A percentile compares a stretch with the other conserved stretches of the same genome.
Evolutionary conservation across 2,113 vertebrate species (phyloP).

Genomic region (Pollachius pollachius): DNA sequence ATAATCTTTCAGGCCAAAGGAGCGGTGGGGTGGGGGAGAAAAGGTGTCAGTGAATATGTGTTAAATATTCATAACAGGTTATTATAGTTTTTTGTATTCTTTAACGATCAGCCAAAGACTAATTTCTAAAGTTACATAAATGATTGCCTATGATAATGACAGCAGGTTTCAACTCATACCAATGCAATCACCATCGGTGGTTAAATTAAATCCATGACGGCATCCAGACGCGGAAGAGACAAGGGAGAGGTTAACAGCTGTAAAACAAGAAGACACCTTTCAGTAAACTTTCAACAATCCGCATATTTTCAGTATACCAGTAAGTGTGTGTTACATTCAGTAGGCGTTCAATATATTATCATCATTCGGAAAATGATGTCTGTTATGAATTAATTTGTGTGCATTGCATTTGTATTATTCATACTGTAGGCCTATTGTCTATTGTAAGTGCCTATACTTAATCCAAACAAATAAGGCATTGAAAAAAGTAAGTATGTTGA

Average conservation of each 20-base stretch:
- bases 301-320: neutral
- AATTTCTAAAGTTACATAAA: neutral
- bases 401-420: too few relatives aligned
- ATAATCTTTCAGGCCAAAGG: neutral
- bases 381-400: too few relatives aligned
- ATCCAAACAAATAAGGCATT: too few relatives aligned
- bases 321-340: neutral
- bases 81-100: too few relatives aligned
- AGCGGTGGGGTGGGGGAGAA: neutral
- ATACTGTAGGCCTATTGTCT: too few relatives aligned
- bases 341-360: too few relatives aligned
- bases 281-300: neutral
- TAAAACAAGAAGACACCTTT: slow-evolving; percentile 23
- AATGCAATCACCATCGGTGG: rapidly evolving
- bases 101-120: too few relatives aligned
- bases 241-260: slow-evolving; percentile 29
- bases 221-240: neutral
- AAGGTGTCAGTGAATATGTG: too few relatives aligned
- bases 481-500: too few relatives aligned
- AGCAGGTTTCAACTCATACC: slow-evolving; percentile 47
- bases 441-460: too few relatives aligned
- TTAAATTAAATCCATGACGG: rapidly evolving
- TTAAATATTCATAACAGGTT: neutral
- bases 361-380: too few relatives aligned
- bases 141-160: neutral